A percentile compares a stretch with the other conserved stretches of the same genome.
phyloP scores from a whole-genome alignment of 2,113 vertebrate genomes.

The Stegastes partitus region DNA sequence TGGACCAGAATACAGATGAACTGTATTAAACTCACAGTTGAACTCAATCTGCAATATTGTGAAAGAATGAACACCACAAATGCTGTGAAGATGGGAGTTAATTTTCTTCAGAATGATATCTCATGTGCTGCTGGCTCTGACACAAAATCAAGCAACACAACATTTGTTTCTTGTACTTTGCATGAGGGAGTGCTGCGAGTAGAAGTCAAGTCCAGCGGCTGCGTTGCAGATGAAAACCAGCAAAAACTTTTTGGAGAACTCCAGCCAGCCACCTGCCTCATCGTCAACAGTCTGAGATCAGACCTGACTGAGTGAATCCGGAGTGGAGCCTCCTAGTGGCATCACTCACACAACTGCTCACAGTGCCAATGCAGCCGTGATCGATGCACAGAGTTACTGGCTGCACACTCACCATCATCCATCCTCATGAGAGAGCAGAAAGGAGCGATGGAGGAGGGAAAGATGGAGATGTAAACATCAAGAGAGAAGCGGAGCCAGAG shows the following conservation, averaged over 20 bases:
- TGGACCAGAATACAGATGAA: too few relatives aligned
- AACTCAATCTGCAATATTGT: too few relatives aligned
- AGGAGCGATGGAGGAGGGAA: conserved; percentile 6
- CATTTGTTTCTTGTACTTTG: neutral
- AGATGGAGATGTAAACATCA: conserved; percentile 44
- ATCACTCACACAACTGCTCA: conserved; percentile 58
- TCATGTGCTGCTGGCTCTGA: neutral
- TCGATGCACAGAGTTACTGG: conserved; percentile 68
- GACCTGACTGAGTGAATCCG: conserved; percentile 41
- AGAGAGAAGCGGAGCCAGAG: conserved; percentile 50
- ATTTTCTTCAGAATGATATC: too few relatives aligned
- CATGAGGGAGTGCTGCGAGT: neutral
- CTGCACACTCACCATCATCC: conserved; percentile 59
- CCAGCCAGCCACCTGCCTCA: conserved; percentile 14
- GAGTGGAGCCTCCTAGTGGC: conserved; percentile 45
- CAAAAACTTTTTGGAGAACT: conserved; percentile 41
- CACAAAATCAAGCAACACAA: neutral
- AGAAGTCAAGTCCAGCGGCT: conserved; percentile 6
- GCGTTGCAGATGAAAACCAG: conserved; percentile 1
- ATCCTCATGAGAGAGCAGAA: conserved; percentile 57
- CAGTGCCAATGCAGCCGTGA: conserved; percentile 58
- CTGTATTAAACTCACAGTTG: too few relatives aligned
- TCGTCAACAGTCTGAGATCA: conserved; percentile 36
- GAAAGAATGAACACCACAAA: too few relatives aligned
- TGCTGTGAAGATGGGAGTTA: too few relatives aligned